Base-by-base conservation (phyloP, 2,797 vertebrate species). In the Caiman crocodilus region DNA sequence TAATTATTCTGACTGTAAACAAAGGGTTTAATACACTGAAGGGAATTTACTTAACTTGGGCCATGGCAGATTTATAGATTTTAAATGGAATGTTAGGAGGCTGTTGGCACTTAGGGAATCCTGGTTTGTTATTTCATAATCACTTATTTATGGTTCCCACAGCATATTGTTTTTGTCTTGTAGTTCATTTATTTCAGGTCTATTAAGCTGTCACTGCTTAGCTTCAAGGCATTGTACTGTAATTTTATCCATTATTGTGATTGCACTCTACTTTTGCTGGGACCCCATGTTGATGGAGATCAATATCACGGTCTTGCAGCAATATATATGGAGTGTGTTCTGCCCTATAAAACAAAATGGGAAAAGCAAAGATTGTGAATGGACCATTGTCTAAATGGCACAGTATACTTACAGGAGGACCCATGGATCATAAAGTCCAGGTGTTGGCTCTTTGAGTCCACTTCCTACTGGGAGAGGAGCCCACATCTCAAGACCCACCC, bases 1-100 rank as follows among this genome's bases (percentile, higher is more conserved):
- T 81, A 92, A 95, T 95, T 92, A 92, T 61, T 57, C 7, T 87
- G 20, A 58, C 67, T 90, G 42, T 96, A 96, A 95, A 95, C 91
- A 95, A 84, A 88, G 87, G 71, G 28, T 92, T 96, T 95, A 94
- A 93, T 79, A 84, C 4, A 25, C 91, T 2, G 2, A n/a, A 85
- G 84, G 75, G 89, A 95, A 96, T 96, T 96, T 88, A 95, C 93
- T 96, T 93, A 91, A 87, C 88, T 81, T 11, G 0, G 81, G 79
- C 88, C 57, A 83, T 80, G 95, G 84, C 94, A 95, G 96, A 96
- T 97, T 97, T 97, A 97, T 84, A 59, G 91, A 21, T 92, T 93
- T 90, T 94, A 93, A 96, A 94, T 93, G 60, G 84, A 95, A 95
- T 67, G 88, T 76, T 90, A 94, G 90, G 74, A 96, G 80, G 88